Conservation (phyloP, 2,797 vertebrate genomes). For the Artibeus jamaicensis region DNA sequence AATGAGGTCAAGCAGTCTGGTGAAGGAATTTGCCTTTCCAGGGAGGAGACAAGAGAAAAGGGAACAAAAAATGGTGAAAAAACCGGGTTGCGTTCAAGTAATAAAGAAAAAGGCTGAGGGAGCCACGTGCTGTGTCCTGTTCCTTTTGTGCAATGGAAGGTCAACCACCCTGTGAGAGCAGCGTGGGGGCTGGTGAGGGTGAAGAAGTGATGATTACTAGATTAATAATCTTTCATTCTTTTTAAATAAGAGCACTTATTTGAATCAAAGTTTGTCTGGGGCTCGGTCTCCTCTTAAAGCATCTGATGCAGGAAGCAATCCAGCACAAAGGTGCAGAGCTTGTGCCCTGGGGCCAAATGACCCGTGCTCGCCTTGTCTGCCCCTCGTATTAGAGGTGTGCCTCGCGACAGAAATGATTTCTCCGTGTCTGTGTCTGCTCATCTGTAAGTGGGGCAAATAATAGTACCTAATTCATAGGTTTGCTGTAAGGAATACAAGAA, state of each 20-base stretch:
- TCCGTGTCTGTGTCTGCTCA: neutral
- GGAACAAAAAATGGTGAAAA: neutral
- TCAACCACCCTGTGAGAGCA: neutral
- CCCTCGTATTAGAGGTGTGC: neutral
- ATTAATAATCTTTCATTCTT: constrained; percentile 17
- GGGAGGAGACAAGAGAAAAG: neutral
- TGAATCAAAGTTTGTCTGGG: neutral
- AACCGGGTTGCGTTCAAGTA: neutral
- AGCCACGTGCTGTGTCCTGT: neutral
- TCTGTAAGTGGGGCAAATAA: neutral
- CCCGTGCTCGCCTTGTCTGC: neutral
- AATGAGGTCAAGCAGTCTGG: neutral
- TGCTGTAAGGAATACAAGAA: neutral
- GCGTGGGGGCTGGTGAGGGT: neutral
- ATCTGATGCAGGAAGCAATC: neutral
- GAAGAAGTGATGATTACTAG: neutral
- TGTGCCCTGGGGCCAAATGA: neutral
- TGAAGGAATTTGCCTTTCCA: neutral
- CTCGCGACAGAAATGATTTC: neutral
- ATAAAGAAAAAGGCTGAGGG: neutral
- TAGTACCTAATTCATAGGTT: neutral
- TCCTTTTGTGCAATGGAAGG: neutral
- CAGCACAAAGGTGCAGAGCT: neutral
- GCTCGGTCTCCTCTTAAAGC: neutral
- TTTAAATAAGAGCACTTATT: neutral